These are phyloP conservation scores for Mellilla xanthometata DNA, from an alignment of 2,888 invertebrate species.

Conservation along the genomic window DNA sequence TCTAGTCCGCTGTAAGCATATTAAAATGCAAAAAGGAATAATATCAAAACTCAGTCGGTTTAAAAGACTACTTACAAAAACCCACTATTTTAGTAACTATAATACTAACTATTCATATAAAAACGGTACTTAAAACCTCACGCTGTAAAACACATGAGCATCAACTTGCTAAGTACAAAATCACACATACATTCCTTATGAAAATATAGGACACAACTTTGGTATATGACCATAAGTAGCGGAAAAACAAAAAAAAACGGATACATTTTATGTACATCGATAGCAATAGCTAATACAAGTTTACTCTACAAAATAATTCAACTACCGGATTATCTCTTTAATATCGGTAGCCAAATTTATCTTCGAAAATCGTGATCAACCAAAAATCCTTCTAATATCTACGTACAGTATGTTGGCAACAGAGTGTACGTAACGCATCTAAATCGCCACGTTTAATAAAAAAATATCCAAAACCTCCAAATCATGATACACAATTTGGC, in stretches of 20 bases:
- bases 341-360: no score
- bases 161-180: conserved; percentile 64
- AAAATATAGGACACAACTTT: conserved; percentile 35
- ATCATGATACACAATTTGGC: conserved; percentile 57
- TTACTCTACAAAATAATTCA: neutral
- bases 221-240: conserved; percentile 34
- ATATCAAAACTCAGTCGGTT: no score
- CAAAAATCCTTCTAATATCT: no score
- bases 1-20: no score
- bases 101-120: conserved; percentile 12
- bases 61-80: no score
- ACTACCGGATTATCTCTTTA: no score
- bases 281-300: neutral
- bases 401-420: no score
- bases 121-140: conserved; percentile 21
- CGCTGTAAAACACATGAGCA: conserved; percentile 27
- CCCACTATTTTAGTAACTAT: neutral
- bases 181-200: conserved; percentile 55
- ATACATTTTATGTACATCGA: conserved; percentile 13
- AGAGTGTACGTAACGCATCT: no score
- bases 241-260: conserved; percentile 19
- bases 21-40: no score
- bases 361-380: no score
- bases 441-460: no score
- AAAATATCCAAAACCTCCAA: conserved; percentile 33